Conservation (phyloP, 2,888 invertebrate species). For the Tethea ocularis region DNA sequence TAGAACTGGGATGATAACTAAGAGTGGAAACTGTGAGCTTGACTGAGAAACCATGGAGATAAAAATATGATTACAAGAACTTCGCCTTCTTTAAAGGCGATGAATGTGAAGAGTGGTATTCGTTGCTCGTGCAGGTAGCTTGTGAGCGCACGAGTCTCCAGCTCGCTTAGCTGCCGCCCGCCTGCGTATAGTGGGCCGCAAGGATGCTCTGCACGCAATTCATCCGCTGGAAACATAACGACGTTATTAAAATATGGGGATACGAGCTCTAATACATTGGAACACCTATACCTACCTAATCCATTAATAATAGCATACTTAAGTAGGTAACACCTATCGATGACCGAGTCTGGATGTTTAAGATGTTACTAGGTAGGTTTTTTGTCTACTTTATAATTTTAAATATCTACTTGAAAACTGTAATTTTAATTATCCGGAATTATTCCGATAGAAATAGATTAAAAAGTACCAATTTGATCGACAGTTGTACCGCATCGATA, state of each 20-base stretch:
- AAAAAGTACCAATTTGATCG: not conserved
- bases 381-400: too few relatives aligned
- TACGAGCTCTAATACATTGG: not conserved
- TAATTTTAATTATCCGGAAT: not conserved
- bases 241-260: not conserved
- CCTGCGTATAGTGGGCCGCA: slow-evolving; percentile 71
- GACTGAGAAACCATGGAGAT: not conserved
- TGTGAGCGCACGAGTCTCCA: slow-evolving; percentile 67
- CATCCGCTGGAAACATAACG: slow-evolving; percentile 57
- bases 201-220: slow-evolving; percentile 65
- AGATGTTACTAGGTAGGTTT: too few relatives aligned
- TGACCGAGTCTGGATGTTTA: too few relatives aligned
- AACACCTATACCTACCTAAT: too few relatives aligned
- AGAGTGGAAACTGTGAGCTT: too few relatives aligned
- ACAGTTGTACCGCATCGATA: not conserved
- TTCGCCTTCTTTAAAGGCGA: slow-evolving; percentile 75
- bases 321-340: not conserved
- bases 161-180: slow-evolving; percentile 69
- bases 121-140: slow-evolving; percentile 54
- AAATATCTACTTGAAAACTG: too few relatives aligned
- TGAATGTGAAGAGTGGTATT: slow-evolving; percentile 55
- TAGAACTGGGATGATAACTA: too few relatives aligned
- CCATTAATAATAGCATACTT: too few relatives aligned
- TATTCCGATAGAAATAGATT: not conserved
- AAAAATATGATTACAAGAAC: slow-evolving; percentile 55